A percentile compares a stretch with the other conserved stretches of the same genome.
Conservation (phyloP, 2,113 vertebrate species). For the Calidris pygmaea region DNA sequence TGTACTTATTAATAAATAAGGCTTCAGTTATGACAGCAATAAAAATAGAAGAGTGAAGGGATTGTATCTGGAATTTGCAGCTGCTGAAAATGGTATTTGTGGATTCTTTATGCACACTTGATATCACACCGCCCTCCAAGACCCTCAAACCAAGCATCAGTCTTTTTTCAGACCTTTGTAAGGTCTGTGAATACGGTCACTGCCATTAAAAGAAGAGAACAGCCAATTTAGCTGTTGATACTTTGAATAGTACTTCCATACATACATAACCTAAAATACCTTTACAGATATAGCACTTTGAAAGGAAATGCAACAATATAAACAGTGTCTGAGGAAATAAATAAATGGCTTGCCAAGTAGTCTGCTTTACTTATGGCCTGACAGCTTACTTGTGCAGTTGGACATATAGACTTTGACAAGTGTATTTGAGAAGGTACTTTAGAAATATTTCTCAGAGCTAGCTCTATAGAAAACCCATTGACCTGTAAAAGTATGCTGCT, state of each 20-base stretch:
- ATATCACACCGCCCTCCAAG: background rate
- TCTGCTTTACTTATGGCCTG: conserved; percentile 50
- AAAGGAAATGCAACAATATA: background rate
- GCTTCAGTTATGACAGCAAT: background rate
- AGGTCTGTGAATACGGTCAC: background rate
- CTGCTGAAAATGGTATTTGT: background rate
- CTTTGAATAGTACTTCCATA: background rate
- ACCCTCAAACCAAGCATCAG: background rate
- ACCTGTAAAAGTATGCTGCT: conserved; percentile 64
- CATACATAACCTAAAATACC: background rate
- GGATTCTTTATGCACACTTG: background rate
- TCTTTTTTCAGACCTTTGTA: background rate
- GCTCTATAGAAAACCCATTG: conserved; percentile 67
- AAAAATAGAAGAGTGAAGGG: background rate
- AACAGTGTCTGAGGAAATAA: conserved; percentile 2
- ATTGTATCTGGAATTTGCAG: background rate
- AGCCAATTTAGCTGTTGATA: background rate
- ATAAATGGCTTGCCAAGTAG: conserved; percentile 35
- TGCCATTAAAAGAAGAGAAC: background rate
- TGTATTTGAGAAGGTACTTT: conserved; percentile 61
- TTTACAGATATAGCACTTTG: background rate
- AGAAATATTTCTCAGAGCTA: conserved; percentile 54
- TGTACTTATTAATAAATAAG: background rate
- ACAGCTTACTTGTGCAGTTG: conserved; percentile 25
- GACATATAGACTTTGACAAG: conserved; percentile 66